Percentiles rank a stretch among this genome's conserved stretches.
These are phyloP conservation scores for Gobius niger DNA, from an alignment of 2,113 vertebrate genomes.

Conservation along the genomic window DNA sequence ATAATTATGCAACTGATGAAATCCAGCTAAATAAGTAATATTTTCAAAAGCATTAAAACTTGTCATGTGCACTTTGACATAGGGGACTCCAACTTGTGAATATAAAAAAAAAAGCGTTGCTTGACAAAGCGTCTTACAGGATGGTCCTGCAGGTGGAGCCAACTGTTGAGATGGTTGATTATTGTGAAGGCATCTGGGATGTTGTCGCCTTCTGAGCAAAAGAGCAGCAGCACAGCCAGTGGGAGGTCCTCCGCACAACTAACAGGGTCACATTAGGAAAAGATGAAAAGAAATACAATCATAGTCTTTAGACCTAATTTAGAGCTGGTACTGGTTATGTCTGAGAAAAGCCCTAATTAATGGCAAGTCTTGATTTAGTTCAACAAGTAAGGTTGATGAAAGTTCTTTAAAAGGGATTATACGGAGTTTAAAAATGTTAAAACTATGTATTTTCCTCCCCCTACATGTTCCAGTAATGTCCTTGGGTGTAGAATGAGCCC, in stretches of 20 bases:
- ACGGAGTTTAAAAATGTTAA: too few species aligned
- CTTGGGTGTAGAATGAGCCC: too few species aligned
- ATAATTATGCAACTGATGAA: too few species aligned
- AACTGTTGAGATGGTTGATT: constrained; percentile 87
- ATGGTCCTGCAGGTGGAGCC: constrained; percentile 85
- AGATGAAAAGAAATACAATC: neutral
- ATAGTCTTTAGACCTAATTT: neutral
- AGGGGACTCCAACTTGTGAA: too few species aligned
- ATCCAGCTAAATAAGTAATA: too few species aligned
- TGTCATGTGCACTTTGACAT: too few species aligned
- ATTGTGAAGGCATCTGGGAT: constrained; percentile 90
- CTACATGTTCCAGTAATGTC: too few species aligned
- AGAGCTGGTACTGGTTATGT: neutral
- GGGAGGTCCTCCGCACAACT: constrained; percentile 86
- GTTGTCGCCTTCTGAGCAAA: constrained; percentile 97
- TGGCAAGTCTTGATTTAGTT: neutral
- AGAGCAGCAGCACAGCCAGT: constrained; percentile 88
- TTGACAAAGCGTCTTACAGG: constrained; percentile 76
- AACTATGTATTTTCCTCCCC: too few species aligned
- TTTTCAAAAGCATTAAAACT: too few species aligned
- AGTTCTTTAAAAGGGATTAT: too few species aligned
- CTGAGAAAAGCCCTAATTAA: neutral
- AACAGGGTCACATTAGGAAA: constrained; percentile 7
- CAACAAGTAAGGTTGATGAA: too few species aligned
- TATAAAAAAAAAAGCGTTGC: too few species aligned